Base-by-base conservation (phyloP, 2,888 invertebrate species). In the Acheta domesticus region DNA sequence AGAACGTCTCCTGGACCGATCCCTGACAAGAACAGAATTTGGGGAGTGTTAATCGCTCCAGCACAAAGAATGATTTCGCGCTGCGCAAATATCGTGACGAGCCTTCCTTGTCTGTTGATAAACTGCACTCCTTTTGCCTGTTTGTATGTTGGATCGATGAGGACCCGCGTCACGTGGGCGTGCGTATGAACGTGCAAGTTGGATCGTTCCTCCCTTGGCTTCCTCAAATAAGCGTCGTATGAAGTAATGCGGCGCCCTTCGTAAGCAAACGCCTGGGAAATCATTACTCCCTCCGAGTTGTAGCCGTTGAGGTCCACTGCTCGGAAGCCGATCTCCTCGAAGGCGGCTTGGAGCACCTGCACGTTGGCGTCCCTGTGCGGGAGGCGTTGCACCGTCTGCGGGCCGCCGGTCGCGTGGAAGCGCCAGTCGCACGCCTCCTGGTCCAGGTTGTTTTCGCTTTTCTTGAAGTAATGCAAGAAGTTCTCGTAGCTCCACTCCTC, bases 21-120 rank as follows among this genome's bases (percentile, higher is more conserved):
- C 16, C 62, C 62, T 12, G 62, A 62, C 62, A 62, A n/a, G 4
- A 62, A 19, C 11, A 62, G 62, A n/a, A 62, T 62, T n/a, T 62
- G 3, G 14, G 62, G 62, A 1, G 62, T 62, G 62, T 62, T 62
- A n/a, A 62, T 62, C 14, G 62, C 16, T 62, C 62, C 62, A 19
- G 62, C 62, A n/a, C 62, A 62, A n/a, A 62, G 62, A 62, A 62
- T 62, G 16, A 62, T 12, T n/a, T 62, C 62, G 11, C 62, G 62
- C 62, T n/a, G 62, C 62, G 62, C 0, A n/a, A 62, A 62, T 62
- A n/a, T n/a, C 14, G 62, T 19, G 62, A 62, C 62, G 62, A 62
- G 62, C 62, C 62, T 62, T n/a, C 62, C 62, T 62, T n/a, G 14
- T n/a, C 62, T 62, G 62, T 62, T n/a, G 62, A 62, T 62, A n/a